Conservation (phyloP, 2,888 invertebrate species). For the Lasioglossum oenotherae region DNA sequence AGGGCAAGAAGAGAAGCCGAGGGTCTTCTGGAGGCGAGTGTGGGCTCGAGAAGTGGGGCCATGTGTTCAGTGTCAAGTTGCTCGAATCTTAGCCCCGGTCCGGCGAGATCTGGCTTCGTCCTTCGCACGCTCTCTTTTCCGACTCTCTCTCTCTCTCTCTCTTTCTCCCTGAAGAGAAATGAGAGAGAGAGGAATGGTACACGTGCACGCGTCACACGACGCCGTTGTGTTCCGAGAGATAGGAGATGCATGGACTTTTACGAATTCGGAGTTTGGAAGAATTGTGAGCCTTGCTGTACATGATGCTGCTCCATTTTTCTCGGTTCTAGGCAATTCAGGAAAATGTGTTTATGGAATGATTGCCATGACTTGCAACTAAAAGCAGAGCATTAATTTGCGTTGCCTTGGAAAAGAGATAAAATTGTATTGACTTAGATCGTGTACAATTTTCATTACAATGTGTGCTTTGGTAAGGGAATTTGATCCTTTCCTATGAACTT, state of each 20-base stretch:
- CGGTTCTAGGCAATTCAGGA: not conserved
- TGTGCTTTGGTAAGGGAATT: too few species aligned
- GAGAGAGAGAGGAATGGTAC: slow-evolving; percentile 43
- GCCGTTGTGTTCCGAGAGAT: not conserved
- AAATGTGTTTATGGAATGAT: not conserved
- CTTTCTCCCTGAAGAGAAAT: slow-evolving; percentile 17
- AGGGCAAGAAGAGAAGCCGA: slow-evolving; percentile 54
- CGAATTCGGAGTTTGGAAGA: not conserved
- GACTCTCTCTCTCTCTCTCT: not conserved
- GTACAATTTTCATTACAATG: too few species aligned
- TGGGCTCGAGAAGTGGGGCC: slow-evolving; percentile 83
- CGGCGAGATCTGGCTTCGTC: slow-evolving; percentile 26
- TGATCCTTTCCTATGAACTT: too few species aligned
- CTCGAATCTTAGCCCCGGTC: slow-evolving; percentile 73
- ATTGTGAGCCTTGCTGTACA: not conserved
- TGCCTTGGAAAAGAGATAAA: too few species aligned
- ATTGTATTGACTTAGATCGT: too few species aligned
- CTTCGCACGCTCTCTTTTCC: slow-evolving; percentile 25
- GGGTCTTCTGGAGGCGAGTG: slow-evolving; percentile 79
- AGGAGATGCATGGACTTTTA: not conserved
- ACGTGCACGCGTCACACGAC: slow-evolving; percentile 45
- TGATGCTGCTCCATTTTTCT: not conserved
- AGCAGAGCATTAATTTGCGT: too few species aligned
- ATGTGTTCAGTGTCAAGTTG: slow-evolving; percentile 84
- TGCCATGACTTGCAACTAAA: not conserved